Evolutionary conservation across 2,797 vertebrate genomes (phyloP).

Genomic region (Lates japonicus): DNA sequence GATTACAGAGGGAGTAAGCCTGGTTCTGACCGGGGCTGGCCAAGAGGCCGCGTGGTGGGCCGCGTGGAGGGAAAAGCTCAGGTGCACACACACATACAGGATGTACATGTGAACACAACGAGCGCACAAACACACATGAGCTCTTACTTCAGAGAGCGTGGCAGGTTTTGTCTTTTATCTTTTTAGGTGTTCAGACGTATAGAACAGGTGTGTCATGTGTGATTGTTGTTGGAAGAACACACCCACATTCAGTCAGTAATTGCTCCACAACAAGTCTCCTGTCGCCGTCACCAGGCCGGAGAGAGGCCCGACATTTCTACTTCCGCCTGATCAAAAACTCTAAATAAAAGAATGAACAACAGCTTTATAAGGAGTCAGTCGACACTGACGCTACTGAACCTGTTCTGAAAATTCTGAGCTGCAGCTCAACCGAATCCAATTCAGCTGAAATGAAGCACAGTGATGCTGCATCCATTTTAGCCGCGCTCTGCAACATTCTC

Average conservation of each 20-base stretch:
- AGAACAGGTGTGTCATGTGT: too few relatives aligned
- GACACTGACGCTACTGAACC: background rate
- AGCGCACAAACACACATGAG: slow-evolving; percentile 15
- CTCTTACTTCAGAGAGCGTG: too few relatives aligned
- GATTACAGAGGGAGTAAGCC: slow-evolving; percentile 63
- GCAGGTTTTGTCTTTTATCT: too few relatives aligned
- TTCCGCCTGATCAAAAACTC: too few relatives aligned
- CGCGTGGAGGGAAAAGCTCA: slow-evolving; percentile 50
- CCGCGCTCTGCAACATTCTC: background rate
- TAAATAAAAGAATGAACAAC: too few relatives aligned
- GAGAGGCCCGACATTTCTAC: too few relatives aligned
- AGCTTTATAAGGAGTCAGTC: background rate
- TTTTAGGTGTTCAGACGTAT: too few relatives aligned
- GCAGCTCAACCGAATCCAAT: background rate
- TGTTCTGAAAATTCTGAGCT: background rate
- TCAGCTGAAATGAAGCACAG: background rate
- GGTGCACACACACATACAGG: slow-evolving; percentile 13
- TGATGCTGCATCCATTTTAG: background rate
- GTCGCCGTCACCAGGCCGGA: too few relatives aligned
- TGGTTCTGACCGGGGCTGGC: slow-evolving; percentile 38
- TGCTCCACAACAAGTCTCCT: too few relatives aligned
- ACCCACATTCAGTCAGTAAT: too few relatives aligned
- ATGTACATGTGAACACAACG: slow-evolving; percentile 35
- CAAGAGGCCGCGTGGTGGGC: slow-evolving; percentile 53
- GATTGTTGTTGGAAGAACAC: too few relatives aligned